Base-by-base conservation (phyloP, 2,888 invertebrate genomes). In the Notodromas monacha region DNA sequence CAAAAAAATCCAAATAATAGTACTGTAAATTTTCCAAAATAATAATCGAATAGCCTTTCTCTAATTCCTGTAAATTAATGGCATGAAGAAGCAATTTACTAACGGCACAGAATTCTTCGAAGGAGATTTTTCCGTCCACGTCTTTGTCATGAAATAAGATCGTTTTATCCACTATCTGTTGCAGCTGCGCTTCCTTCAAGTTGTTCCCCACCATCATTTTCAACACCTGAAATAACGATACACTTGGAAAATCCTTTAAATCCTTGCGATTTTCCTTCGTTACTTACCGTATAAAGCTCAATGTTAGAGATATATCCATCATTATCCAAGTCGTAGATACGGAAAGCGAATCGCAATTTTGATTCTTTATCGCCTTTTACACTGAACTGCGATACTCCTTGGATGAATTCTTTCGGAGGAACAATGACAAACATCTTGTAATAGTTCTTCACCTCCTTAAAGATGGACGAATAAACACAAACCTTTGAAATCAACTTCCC, bases 181-280 rank as follows among this genome's bases (percentile, higher is more conserved):
- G 96, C 41, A 99, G 62, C 52, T 99, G 96, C 38, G 89, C 84
- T 55, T 99, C 96, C 56, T 99, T 96, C 47, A 99, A 59, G 55
- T 99, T 99, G 57, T 84, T 96, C 41, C 96, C 96, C 38, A 99
- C 96, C 96, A 99, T 99, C 92, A 99, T 99, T 60, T 96, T 99
- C 43, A 96, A 61, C 41, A 96, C 96, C 68, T 74, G 52, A 29
- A 49, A 33, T 14, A n/a, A 6, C 28, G n/a, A 35, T 26, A 26
- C 30, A 34, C n/a, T 10, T 11, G 26, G 4, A 11, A 10, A 26
- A 31, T 12, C 30, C 14, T 28, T 12, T n/a, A 21, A 21, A 10
- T 10, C 28, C 10, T 10, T 28, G 11, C 10, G 10, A 3, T n/a
- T 14, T 6, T 8, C n/a, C 10, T 33, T 3, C 5, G 6, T 21